Evolutionary conservation across 2,888 invertebrate genomes (phyloP).

Genomic region (Chloroclysta siterata): DNA sequence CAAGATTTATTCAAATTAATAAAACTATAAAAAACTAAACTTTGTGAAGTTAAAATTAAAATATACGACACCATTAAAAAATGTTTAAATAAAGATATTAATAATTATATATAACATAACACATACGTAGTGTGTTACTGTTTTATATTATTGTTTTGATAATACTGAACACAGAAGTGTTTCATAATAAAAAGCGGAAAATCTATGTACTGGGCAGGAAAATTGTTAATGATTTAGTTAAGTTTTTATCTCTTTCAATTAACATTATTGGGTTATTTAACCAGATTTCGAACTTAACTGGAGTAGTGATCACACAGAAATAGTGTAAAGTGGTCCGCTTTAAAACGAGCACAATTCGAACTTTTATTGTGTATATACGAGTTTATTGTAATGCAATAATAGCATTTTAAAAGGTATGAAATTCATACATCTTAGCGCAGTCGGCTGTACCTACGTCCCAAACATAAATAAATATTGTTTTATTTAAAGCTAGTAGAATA

Average conservation of each 20-base stretch:
- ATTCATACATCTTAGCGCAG: too few species aligned
- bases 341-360: too few species aligned
- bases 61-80: slow-evolving; percentile 69
- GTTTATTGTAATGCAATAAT: too few species aligned
- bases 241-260: not conserved
- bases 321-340: too few species aligned
- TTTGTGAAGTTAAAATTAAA: slow-evolving; percentile 69
- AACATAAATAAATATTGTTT: too few species aligned
- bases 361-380: too few species aligned
- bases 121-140: slow-evolving; percentile 15
- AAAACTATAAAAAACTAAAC: slow-evolving; percentile 64
- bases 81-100: slow-evolving; percentile 14
- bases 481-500: too few species aligned
- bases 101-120: slow-evolving; percentile 16
- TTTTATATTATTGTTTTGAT: slow-evolving; percentile 15
- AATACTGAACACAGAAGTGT: slow-evolving; percentile 37
- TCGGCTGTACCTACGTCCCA: too few species aligned
- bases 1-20: slow-evolving; percentile 82
- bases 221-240: not conserved
- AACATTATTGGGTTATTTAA: too few species aligned
- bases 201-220: slow-evolving; percentile 5
- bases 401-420: too few species aligned
- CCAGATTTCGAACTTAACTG: too few species aligned
- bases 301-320: too few species aligned
- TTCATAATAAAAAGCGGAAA: slow-evolving; percentile 11